Evolutionary conservation across 2,888 invertebrate species (phyloP).

Genomic region (Temnothorax ravouxi): DNA sequence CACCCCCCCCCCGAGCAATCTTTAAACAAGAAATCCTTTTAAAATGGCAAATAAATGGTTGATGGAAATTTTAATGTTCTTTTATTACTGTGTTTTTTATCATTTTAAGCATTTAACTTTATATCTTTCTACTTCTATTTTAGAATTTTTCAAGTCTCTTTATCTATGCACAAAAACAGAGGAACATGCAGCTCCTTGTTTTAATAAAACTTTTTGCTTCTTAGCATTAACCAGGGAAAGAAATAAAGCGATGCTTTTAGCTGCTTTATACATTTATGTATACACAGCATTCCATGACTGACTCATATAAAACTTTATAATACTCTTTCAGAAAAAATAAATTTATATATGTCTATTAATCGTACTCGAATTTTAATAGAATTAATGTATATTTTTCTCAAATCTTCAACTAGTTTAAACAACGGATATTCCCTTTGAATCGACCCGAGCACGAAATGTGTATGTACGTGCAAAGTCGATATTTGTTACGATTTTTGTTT

Average conservation of each 20-base stretch:
- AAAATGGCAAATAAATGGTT: not conserved
- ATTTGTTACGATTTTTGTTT: slow-evolving; percentile 41
- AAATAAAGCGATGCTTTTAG: not conserved
- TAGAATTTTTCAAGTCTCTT: not conserved
- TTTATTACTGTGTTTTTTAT: not conserved
- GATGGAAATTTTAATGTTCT: not conserved
- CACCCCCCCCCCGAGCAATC: too few relatives aligned
- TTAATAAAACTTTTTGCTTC: not conserved
- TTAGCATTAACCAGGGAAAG: not conserved
- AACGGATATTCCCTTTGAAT: not conserved
- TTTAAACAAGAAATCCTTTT: not conserved
- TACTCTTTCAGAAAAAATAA: not conserved
- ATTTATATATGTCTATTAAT: not conserved
- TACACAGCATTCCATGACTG: not conserved
- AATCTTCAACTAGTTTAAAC: slow-evolving; percentile 3
- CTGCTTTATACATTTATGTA: not conserved
- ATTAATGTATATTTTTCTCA: not conserved
- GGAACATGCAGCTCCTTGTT: not conserved
- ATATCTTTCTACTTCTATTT: not conserved
- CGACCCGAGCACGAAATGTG: not conserved
- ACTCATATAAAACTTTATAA: not conserved
- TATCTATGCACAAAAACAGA: not conserved
- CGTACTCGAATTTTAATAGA: not conserved
- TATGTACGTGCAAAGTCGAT: not conserved
- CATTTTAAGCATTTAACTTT: not conserved